Evolutionary conservation across 2,797 vertebrate species (phyloP).

Genomic region (Rallus crepitans): DNA sequence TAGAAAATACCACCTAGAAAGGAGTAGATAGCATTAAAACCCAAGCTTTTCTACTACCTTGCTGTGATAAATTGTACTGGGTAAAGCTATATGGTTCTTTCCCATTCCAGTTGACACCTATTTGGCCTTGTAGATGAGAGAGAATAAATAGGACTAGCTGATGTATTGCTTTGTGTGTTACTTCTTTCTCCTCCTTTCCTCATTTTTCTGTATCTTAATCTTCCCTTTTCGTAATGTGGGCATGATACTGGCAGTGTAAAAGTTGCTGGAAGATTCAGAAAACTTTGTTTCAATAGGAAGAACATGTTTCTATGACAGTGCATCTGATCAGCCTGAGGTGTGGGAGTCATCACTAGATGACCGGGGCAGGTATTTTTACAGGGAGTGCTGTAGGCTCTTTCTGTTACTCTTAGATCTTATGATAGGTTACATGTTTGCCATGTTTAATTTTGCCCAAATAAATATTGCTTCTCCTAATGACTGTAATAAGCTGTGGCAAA

Average conservation of each 20-base stretch:
- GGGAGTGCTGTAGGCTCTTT: background rate
- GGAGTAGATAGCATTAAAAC: background rate
- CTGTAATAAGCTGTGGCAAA: background rate
- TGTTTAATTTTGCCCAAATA: background rate
- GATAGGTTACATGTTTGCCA: background rate
- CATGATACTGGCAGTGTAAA: background rate
- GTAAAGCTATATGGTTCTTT: background rate
- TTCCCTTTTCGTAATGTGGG: background rate
- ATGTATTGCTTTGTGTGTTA: background rate
- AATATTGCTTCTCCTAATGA: background rate
- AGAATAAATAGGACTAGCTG: background rate
- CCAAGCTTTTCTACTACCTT: background rate
- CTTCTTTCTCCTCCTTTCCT: background rate
- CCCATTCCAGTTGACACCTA: background rate
- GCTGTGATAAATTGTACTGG: background rate
- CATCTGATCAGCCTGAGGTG: background rate
- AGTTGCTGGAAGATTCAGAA: background rate
- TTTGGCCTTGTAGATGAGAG: background rate
- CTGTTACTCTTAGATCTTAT: background rate
- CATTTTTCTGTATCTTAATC: background rate
- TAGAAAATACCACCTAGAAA: background rate
- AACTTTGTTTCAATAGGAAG: background rate
- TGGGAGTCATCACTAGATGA: background rate
- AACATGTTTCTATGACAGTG: background rate
- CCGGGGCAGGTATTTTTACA: background rate